A percentile compares a stretch with the other conserved stretches of the same genome.
Conservation (phyloP, 2,888 invertebrate species). For the Diarsia mendica region DNA sequence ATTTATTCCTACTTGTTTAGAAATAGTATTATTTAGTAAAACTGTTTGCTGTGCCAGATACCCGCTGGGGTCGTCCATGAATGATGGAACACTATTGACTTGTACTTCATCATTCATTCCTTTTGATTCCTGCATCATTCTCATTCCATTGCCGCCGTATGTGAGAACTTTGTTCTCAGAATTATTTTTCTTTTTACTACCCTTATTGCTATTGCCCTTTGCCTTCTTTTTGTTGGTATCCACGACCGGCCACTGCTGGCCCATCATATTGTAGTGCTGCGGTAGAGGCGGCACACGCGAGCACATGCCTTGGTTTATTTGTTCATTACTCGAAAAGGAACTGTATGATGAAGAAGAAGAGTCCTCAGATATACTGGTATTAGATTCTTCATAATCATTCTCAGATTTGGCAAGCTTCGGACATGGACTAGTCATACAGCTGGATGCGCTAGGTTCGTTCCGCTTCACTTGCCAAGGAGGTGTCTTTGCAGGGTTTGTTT, state of each 20-base stretch:
- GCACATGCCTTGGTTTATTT: conserved; percentile 88
- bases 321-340: conserved; percentile 80
- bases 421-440: conserved; percentile 79
- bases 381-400: conserved; percentile 82
- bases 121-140: conserved; percentile 82
- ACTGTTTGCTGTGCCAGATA: conserved; percentile 97
- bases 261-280: conserved; percentile 90
- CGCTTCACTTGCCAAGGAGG: conserved; percentile 91
- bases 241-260: conserved; percentile 85
- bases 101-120: conserved; percentile 85
- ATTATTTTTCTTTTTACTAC: conserved; percentile 87
- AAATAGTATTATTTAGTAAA: conserved; percentile 95
- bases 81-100: conserved; percentile 93
- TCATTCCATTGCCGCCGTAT: conserved; percentile 81
- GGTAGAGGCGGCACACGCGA: conserved; percentile 94
- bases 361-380: conserved; percentile 82
- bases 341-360: conserved; percentile 77
- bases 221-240: conserved; percentile 88
- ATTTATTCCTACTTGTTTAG: conserved; percentile 90
- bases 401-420: conserved; percentile 82
- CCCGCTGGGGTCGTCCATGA: conserved; percentile 97
- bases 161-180: conserved; percentile 79
- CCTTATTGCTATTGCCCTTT: conserved; percentile 87
- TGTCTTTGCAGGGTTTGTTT: conserved; percentile 88
- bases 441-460: conserved; percentile 76